phyloP scores from a whole-genome alignment of 92 coral and sea anemone genomes.

The Muricea muricata region DNA sequence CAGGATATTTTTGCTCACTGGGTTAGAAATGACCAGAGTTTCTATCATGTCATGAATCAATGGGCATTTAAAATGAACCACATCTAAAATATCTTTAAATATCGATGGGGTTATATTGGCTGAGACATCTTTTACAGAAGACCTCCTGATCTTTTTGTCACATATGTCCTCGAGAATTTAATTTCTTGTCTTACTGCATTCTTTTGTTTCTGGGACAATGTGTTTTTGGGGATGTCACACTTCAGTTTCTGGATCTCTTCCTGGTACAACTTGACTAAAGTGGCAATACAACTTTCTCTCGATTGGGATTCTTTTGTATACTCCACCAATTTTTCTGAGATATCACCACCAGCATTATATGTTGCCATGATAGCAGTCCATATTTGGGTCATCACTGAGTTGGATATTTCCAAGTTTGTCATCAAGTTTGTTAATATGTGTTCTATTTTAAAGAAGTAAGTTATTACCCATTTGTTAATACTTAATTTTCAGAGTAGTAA shows the following conservation, averaged over 20 bases:
- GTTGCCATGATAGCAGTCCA: slow-evolving; percentile 21
- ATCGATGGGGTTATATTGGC: slow-evolving; percentile 33
- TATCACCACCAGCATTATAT: slow-evolving; percentile 22
- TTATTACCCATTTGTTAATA: not conserved
- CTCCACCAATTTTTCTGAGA: not conserved
- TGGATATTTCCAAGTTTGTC: not conserved
- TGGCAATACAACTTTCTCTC: not conserved
- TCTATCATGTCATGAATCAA: slow-evolving; percentile 46
- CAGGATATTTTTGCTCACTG: slow-evolving; percentile 35
- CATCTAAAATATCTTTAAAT: slow-evolving; percentile 44
- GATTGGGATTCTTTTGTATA: not conserved
- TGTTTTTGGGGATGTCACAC: not conserved
- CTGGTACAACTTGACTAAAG: not conserved
- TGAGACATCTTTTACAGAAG: slow-evolving; percentile 32
- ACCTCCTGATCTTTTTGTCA: slow-evolving; percentile 43
- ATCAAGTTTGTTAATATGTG: not conserved
- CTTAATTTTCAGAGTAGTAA: too few species aligned
- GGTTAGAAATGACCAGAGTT: slow-evolving; percentile 50
- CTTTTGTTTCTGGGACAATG: slow-evolving; percentile 9
- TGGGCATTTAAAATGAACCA: slow-evolving; percentile 50
- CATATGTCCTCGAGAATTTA: slow-evolving; percentile 42
- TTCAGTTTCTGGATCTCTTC: not conserved
- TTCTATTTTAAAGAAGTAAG: not conserved
- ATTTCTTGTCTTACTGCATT: slow-evolving; percentile 22
- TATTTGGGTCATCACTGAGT: slow-evolving; percentile 16